A percentile compares a stretch with the other conserved stretches of the same genome.
Evolutionary conservation across 1,140 invertebrate genomes (phyloP).

Genomic region (Cydia pomonella): DNA sequence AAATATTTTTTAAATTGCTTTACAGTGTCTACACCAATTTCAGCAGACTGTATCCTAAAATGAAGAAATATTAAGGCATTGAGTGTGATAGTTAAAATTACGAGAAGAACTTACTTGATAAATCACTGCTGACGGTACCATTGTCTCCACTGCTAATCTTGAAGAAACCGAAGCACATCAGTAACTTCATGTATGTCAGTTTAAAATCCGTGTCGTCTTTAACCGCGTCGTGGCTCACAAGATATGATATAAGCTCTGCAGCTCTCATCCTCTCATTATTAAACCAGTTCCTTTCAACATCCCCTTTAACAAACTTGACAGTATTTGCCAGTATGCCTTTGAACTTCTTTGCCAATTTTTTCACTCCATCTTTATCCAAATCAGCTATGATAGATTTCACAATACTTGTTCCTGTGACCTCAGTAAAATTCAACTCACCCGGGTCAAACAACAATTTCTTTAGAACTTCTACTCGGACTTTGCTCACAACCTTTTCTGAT

Average conservation of each 20-base stretch:
- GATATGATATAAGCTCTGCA: slow-evolving; percentile 84
- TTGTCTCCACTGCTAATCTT: slow-evolving; percentile 78
- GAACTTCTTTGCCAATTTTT: slow-evolving; percentile 82
- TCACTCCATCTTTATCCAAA: slow-evolving; percentile 82
- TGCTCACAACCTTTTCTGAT: slow-evolving; percentile 73
- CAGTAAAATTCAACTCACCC: slow-evolving; percentile 86
- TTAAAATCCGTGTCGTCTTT: slow-evolving; percentile 84
- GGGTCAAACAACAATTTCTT: slow-evolving; percentile 84
- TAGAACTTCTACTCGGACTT: slow-evolving; percentile 81
- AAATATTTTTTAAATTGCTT: no score
- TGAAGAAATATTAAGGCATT: background rate
- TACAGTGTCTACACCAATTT: background rate
- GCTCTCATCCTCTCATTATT: slow-evolving; percentile 85
- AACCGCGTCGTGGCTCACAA: slow-evolving; percentile 83
- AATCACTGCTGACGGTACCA: slow-evolving; percentile 78
- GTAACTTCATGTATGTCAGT: slow-evolving; percentile 83
- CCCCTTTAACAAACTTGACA: slow-evolving; percentile 75
- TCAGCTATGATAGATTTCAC: slow-evolving; percentile 83
- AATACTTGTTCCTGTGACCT: slow-evolving; percentile 84
- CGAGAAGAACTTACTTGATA: slow-evolving; percentile 78
- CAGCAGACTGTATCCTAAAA: background rate
- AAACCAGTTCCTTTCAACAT: slow-evolving; percentile 81
- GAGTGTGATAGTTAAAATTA: background rate
- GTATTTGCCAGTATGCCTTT: slow-evolving; percentile 80
- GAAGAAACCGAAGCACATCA: slow-evolving; percentile 85